Percentiles rank a stretch among this genome's conserved stretches.
phyloP scores from a whole-genome alignment of 2,888 invertebrate genomes.

The Diadromus collaris region DNA sequence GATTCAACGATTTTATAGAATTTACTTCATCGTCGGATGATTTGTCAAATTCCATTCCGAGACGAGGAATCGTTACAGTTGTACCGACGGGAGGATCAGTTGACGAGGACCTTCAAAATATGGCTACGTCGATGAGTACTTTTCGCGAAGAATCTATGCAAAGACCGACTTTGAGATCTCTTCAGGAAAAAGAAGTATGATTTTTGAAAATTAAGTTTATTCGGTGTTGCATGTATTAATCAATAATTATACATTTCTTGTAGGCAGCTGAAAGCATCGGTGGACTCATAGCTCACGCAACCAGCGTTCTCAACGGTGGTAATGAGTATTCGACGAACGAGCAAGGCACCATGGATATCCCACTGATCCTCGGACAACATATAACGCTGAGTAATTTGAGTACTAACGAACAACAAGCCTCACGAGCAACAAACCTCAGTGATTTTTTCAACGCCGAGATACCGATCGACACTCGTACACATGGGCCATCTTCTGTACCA shows the following conservation, averaged over 20 bases:
- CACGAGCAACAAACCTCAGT: neutral
- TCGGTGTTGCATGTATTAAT: neutral
- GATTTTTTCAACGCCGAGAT: neutral
- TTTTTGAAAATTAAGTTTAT: neutral
- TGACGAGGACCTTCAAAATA: neutral
- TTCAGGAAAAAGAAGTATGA: neutral
- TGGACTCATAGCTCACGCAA: neutral
- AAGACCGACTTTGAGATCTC: neutral
- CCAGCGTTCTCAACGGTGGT: neutral
- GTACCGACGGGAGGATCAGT: neutral
- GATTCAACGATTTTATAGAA: neutral
- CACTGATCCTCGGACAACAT: too few relatives aligned
- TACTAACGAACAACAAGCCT: neutral
- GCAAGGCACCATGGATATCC: neutral
- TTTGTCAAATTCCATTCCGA: neutral
- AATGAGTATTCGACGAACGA: neutral
- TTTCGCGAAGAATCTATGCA: neutral
- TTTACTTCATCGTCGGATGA: neutral
- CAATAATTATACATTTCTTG: neutral
- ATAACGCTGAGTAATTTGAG: too few relatives aligned
- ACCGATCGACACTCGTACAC: neutral
- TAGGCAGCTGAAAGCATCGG: neutral
- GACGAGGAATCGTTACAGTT: neutral
- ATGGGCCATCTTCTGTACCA: neutral
- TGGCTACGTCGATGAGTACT: neutral